These are phyloP conservation scores for Nylanderia fulva DNA, from an alignment of 1,140 invertebrate genomes.

Conservation along the genomic window DNA sequence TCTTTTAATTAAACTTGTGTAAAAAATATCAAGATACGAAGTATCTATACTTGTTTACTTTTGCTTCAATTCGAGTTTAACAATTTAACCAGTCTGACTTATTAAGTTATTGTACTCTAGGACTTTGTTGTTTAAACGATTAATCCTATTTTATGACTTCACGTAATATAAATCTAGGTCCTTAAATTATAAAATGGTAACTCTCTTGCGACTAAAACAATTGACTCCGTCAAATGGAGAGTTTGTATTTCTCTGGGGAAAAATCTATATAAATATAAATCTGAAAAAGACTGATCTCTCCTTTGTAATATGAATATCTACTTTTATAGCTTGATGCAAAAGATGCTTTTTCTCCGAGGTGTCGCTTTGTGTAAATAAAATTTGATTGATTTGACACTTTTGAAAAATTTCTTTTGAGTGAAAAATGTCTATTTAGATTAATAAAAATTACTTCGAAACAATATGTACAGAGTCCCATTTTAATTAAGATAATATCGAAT, in stretches of 20 bases:
- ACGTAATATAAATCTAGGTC: neutral
- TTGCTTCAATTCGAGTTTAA: neutral
- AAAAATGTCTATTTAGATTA: slow-evolving; percentile 4
- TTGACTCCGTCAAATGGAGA: neutral
- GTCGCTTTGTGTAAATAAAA: neutral
- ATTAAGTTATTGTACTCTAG: neutral
- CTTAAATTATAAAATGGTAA: slow-evolving; percentile 27
- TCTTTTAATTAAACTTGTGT: neutral
- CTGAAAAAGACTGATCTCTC: neutral
- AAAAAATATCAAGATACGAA: neutral
- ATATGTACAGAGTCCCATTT: too few relatives aligned
- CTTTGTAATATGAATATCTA: neutral
- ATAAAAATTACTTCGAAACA: neutral
- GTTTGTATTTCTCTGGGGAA: too few relatives aligned
- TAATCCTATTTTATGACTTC: neutral
- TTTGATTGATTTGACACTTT: neutral
- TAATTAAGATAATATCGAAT: too few relatives aligned
- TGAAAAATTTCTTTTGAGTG: neutral
- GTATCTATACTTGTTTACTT: neutral
- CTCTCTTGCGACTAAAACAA: slow-evolving; percentile 1
- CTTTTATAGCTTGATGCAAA: neutral
- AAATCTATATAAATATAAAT: slow-evolving; percentile 17
- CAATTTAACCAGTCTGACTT: neutral
- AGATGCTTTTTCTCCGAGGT: neutral
- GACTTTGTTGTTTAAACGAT: neutral